Base-by-base conservation (phyloP, 2,113 vertebrate genomes). In the Xiphorhynchus elegans region DNA sequence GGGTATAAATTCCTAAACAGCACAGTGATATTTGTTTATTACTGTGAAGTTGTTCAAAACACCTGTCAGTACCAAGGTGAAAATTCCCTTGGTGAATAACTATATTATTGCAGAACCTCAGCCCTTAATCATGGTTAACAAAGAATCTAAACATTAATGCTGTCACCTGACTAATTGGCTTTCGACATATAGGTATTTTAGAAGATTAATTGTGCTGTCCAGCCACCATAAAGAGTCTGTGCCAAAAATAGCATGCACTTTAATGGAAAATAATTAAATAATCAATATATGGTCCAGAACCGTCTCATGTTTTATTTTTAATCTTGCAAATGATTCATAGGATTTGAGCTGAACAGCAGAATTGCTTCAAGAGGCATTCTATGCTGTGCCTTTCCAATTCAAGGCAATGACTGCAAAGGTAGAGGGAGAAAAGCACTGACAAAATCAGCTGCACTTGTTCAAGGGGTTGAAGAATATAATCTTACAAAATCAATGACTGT, bases 121-220 rank as follows among this genome's bases (percentile, higher is more conserved):
- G 2, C 91, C 88, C 50, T 89, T 90, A 79, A 86, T 72, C 24
- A 31, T 52, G 33, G 37, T 78, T 94, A 88, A 78, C 70, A 91
- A 68, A 52, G 59, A 87, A 56, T 31, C 19, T 50, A 53, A 94
- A 56, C 67, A 37, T 93, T 72, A 79, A 25, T 55, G 23, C 52
- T 91, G 64, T 84, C 64, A 75, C n/a, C 53, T 81, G 49, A 90
- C 78, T 95, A 89, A 90, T 33, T 95, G 63, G 60, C 55, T 91
- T 84, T 66, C 4, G 31, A 87, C 56, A 47, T 44, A 6, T 0
- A 66, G 62, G 3, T 92, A 21, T 88, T 78, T 90, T 39, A 53
- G 74, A 64, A 85, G 68, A 95, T 80, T 7, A 87, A 84, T 85
- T 52, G n/a, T 47, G 69, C 24, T 85, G 35, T 53, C 75, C 50